A percentile compares a stretch with the other conserved stretches of the same genome.
Evolutionary conservation across 2,888 invertebrate species (phyloP).

Genomic region (Acanthopleura granulata): DNA sequence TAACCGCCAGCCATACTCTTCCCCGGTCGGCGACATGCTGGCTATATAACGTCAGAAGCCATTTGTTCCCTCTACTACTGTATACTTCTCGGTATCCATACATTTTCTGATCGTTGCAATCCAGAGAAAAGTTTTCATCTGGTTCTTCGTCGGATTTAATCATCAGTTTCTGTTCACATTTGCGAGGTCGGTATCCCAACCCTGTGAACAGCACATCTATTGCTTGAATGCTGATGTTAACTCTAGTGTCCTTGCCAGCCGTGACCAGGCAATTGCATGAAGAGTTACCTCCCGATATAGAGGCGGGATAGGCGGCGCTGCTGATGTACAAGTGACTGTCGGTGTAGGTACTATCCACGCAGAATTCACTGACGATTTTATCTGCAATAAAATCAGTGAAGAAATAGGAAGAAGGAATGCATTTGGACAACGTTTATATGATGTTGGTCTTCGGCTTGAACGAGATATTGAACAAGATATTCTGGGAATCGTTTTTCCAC

Average conservation of each 20-base stretch:
- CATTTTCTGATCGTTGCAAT: constrained; percentile 6
- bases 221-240: constrained; percentile 6
- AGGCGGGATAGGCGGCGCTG: background rate
- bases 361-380: background rate
- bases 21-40: background rate
- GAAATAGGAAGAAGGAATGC: too few relatives aligned
- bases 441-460: too few relatives aligned
- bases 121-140: background rate
- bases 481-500: too few relatives aligned
- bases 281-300: background rate
- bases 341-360: background rate
- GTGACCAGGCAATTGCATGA: constrained; percentile 14
- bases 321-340: constrained; percentile 1
- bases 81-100: constrained; percentile 2
- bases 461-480: too few relatives aligned
- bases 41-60: background rate
- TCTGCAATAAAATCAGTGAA: background rate
- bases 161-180: background rate
- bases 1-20: constrained; percentile 2
- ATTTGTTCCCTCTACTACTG: background rate
- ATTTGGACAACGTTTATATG: too few relatives aligned
- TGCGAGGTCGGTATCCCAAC: background rate
- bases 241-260: background rate
- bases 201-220: constrained; percentile 4
- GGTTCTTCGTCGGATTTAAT: background rate